Percentiles rank a stretch among this genome's conserved stretches.
Evolutionary conservation across 2,113 vertebrate genomes (phyloP).

Genomic region (Cynocephalus volans): DNA sequence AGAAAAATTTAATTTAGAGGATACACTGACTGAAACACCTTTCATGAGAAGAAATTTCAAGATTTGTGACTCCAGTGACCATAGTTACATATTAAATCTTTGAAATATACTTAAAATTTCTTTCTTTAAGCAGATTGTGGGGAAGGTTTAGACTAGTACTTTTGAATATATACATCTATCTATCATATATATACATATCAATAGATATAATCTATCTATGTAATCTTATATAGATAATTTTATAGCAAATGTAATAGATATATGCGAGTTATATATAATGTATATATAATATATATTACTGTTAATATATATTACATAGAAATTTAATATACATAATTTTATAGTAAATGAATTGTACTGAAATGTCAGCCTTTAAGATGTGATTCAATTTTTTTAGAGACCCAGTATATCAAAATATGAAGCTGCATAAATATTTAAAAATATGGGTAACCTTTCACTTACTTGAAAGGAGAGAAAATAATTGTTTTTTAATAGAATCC

Average conservation of each 20-base stretch:
- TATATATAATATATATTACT: background rate
- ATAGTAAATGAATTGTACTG: background rate
- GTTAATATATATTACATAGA: background rate
- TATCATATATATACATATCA: background rate
- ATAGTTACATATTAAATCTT: background rate
- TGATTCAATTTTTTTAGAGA: constrained; percentile 4
- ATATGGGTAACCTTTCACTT: background rate
- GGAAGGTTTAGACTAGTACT: background rate
- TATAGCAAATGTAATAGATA: background rate
- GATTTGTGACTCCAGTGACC: background rate
- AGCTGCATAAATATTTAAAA: constrained; percentile 1
- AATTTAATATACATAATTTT: background rate
- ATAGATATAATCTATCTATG: background rate
- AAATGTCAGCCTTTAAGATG: background rate
- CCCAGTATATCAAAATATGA: background rate
- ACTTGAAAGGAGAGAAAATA: background rate
- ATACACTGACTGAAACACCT: background rate
- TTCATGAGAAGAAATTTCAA: constrained; percentile 16
- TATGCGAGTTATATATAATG: background rate
- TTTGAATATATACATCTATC: background rate
- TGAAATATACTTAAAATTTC: constrained; percentile 12
- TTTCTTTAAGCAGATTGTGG: background rate
- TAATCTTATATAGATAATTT: background rate
- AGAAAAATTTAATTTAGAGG: constrained; percentile 39
- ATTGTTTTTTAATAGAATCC: constrained; percentile 50